These are phyloP conservation scores for Sapayoa aenigma DNA, from an alignment of 2,113 vertebrate species.

Conservation along the genomic window DNA sequence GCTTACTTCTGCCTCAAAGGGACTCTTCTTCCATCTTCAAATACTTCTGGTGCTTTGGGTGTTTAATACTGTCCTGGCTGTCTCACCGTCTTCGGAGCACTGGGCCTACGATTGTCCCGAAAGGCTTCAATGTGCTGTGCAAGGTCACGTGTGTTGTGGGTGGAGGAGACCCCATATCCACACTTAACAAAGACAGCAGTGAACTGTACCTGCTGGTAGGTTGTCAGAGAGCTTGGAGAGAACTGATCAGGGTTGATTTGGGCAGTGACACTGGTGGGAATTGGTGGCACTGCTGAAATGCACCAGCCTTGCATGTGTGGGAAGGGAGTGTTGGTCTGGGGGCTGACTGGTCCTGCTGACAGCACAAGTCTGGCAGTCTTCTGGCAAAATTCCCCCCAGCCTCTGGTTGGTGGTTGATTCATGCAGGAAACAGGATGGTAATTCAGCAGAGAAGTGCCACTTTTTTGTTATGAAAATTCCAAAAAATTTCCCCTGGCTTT, in stretches of 20 bases:
- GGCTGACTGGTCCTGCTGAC: background rate
- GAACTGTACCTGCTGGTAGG: background rate
- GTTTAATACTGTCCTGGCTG: background rate
- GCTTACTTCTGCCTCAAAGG: background rate
- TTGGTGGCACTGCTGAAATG: background rate
- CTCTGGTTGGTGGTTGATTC: background rate
- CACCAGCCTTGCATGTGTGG: background rate
- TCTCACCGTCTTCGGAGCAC: background rate
- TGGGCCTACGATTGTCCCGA: background rate
- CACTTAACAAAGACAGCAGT: background rate
- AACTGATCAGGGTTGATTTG: accelerated
- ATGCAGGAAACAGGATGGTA: background rate
- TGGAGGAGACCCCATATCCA: background rate
- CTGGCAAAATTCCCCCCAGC: background rate
- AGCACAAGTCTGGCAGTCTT: background rate
- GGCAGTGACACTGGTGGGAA: background rate
- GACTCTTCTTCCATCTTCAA: background rate
- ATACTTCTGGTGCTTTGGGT: background rate
- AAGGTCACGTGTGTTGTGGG: background rate
- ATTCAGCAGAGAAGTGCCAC: background rate
- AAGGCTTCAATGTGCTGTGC: background rate
- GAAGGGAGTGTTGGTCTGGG: background rate
- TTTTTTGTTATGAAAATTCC: background rate
- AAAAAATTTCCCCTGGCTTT: background rate
- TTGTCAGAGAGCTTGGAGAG: background rate